Conservation (phyloP, 2,888 invertebrate species). For the Eudasyphora cyanicolor region DNA sequence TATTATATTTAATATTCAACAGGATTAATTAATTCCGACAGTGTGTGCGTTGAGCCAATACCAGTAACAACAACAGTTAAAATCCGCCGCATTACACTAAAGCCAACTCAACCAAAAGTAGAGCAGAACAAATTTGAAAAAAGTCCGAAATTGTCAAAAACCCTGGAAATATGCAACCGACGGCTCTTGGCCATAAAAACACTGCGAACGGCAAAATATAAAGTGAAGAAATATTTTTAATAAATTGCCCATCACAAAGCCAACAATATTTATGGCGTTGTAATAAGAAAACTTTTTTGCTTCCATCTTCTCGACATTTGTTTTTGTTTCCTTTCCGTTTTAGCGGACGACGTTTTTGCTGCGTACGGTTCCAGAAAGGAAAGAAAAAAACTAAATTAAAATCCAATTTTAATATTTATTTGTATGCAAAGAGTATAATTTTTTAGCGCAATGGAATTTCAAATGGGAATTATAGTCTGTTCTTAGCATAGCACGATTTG, state of each 20-base stretch:
- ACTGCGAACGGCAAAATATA: constrained; percentile 6
- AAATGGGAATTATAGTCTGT: not conserved
- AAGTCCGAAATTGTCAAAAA: constrained; percentile 56
- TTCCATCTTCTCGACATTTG: not conserved
- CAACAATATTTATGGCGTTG: constrained; percentile 55
- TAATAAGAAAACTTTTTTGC: constrained; percentile 32
- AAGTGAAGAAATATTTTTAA: constrained; percentile 35
- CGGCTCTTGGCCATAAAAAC: not conserved
- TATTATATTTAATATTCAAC: too few relatives aligned
- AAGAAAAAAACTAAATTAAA: constrained; percentile 22
- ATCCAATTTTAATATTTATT: constrained; percentile 37
- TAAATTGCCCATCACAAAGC: constrained; percentile 33
- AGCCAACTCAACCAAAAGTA: constrained; percentile 41
- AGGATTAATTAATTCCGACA: too few relatives aligned
- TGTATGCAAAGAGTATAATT: constrained; percentile 24
- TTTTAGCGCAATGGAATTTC: not conserved
- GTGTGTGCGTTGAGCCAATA: too few relatives aligned
- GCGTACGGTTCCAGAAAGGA: not conserved
- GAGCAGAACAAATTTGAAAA: constrained; percentile 48
- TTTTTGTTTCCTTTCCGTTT: constrained; percentile 21
- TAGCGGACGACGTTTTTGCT: too few relatives aligned
- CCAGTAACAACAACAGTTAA: too few relatives aligned
- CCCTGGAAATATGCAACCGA: constrained; percentile 11
- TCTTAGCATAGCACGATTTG: not conserved
- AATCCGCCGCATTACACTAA: not conserved